Evolutionary conservation across 2,113 vertebrate genomes (phyloP).

Genomic region (Plestiodon gilberti): DNA sequence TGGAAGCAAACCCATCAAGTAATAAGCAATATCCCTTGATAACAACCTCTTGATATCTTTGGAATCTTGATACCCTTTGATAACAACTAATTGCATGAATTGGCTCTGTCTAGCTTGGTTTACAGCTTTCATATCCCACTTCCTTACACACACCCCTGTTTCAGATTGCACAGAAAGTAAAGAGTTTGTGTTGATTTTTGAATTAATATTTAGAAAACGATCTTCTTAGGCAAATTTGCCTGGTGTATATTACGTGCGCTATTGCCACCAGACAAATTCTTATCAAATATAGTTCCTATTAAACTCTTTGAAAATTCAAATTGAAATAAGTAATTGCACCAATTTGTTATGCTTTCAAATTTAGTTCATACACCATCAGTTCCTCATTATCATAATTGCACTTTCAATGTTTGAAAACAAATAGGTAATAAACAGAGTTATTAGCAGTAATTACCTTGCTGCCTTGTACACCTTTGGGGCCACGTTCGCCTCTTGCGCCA

Average conservation of each 20-base stretch:
- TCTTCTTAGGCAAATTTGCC: background rate
- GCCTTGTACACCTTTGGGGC: slow-evolving; percentile 57
- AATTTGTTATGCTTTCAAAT: background rate
- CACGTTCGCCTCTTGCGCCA: slow-evolving; percentile 48
- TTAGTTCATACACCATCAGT: background rate
- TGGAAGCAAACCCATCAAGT: background rate
- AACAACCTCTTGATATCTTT: background rate
- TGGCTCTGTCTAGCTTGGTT: background rate
- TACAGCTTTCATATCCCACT: background rate
- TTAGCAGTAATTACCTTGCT: slow-evolving; percentile 47
- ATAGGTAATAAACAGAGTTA: background rate
- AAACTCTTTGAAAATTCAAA: background rate
- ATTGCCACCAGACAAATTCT: background rate
- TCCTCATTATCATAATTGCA: background rate
- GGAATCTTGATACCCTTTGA: too few relatives aligned
- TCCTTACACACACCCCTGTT: background rate
- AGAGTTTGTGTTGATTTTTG: background rate
- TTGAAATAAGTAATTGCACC: background rate
- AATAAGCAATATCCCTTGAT: background rate
- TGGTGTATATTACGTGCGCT: background rate
- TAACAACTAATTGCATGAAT: background rate
- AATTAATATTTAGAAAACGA: background rate
- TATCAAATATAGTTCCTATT: background rate
- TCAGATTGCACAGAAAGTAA: background rate
- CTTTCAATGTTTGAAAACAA: background rate